phyloP scores from a whole-genome alignment of 1,140 invertebrate species.

The Phortica variegata region DNA sequence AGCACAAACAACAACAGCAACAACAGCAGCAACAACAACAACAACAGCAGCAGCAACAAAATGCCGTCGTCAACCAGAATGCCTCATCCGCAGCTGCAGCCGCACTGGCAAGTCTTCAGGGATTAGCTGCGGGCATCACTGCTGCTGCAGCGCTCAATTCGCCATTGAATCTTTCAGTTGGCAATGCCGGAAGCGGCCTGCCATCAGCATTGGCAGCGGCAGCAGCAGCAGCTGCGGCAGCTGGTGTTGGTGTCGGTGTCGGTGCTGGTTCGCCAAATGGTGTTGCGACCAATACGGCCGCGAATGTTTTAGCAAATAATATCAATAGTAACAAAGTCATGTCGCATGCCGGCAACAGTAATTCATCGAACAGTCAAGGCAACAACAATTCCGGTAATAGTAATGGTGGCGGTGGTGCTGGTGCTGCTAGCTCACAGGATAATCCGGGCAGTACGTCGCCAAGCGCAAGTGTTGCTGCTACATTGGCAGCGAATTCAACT shows the following conservation, averaged over 20 bases:
- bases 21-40: slow-evolving; percentile 21
- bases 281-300: not conserved
- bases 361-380: slow-evolving; percentile 7
- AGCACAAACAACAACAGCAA: slow-evolving; percentile 3
- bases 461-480: not conserved
- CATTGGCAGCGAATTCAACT: slow-evolving; percentile 26
- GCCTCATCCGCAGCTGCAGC: slow-evolving; percentile 54
- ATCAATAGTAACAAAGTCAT: slow-evolving; percentile 34
- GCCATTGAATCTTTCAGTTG: slow-evolving; percentile 77
- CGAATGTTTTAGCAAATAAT: slow-evolving; percentile 19
- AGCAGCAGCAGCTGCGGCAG: slow-evolving; percentile 3
- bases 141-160: slow-evolving; percentile 72
- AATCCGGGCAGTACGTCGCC: slow-evolving; percentile 34
- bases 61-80: slow-evolving; percentile 13
- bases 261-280: not conserved
- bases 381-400: slow-evolving; percentile 8
- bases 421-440: slow-evolving; percentile 31
- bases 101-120: slow-evolving; percentile 70
- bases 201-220: slow-evolving; percentile 35
- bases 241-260: not conserved
- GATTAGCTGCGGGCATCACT: slow-evolving; percentile 66
- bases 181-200: slow-evolving; percentile 48
- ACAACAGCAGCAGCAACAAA: slow-evolving; percentile 1
- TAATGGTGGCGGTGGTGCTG: slow-evolving; percentile 5
- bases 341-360: slow-evolving; percentile 19